Evolutionary conservation across 2,888 invertebrate genomes (phyloP).

Genomic region (Zootermopsis nevadensis): DNA sequence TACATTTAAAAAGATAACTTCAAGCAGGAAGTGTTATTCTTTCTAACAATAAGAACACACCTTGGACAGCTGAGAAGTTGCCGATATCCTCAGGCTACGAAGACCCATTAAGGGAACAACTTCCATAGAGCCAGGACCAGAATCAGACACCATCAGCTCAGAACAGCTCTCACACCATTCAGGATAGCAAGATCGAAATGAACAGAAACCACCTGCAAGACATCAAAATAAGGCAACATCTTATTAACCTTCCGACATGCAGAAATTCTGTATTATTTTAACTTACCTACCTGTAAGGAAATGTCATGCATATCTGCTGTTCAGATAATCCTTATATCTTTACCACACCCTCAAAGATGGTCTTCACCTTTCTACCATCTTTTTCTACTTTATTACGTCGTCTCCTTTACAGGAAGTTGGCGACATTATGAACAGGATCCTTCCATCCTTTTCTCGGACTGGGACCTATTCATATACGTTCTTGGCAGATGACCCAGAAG

Average conservation of each 20-base stretch:
- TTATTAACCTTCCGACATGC: not conserved
- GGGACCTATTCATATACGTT: too few relatives aligned
- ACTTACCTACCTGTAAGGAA: not conserved
- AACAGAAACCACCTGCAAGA: constrained; percentile 84
- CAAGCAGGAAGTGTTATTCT: too few relatives aligned
- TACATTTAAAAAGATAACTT: too few relatives aligned
- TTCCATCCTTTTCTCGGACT: too few relatives aligned
- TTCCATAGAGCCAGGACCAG: constrained; percentile 62
- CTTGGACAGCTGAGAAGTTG: constrained; percentile 57
- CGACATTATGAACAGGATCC: too few relatives aligned
- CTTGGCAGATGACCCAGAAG: too few relatives aligned
- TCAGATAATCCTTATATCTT: too few relatives aligned
- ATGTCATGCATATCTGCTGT: too few relatives aligned
- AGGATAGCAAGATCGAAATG: constrained; percentile 86
- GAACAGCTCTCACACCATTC: constrained; percentile 91
- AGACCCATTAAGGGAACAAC: constrained; percentile 73
- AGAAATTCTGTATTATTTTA: not conserved
- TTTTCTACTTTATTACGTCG: too few relatives aligned
- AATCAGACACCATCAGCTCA: constrained; percentile 61
- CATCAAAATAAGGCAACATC: constrained; percentile 58
- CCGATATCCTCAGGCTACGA: constrained; percentile 81
- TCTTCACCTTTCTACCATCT: too few relatives aligned
- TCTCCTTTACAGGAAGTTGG: too few relatives aligned
- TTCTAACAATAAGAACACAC: constrained; percentile 47
- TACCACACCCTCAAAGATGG: too few relatives aligned